Base-by-base conservation (phyloP, 2,797 vertebrate genomes). In the Sebastes kiyomatsui region DNA sequence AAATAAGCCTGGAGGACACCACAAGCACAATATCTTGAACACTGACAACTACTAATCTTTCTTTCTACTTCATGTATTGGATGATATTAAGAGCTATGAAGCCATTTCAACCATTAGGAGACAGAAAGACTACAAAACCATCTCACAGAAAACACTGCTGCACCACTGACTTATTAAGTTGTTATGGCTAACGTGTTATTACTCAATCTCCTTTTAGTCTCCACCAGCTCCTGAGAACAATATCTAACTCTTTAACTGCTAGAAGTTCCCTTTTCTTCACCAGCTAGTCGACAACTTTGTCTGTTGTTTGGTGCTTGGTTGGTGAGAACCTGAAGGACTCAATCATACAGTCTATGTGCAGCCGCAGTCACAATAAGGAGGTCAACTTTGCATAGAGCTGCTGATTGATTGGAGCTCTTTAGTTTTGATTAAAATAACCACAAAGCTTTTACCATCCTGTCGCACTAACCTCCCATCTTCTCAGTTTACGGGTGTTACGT, bases 351-450 rank as follows among this genome's bases (percentile, higher is more conserved):
- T 38, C 35, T 38, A 38, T 14, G 38, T 42, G 38, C 38, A 42
- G 38, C 38, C 1, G 42, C 16, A 7, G 14, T 7, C 20, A 49
- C 35, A 67, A 33, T 5, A 66, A 33, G 13, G 23, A 22, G 10
- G 25, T 11, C 30, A 18, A 33, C 6, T 23, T 28, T 52, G 60
- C 11, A 4, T 2, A 4, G 11, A 75, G 42, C 75, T 76, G 28
- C 55, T 18, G 38, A 60, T 23, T 32, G 54, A 25, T 20, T 64
- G 56, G 18, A 56, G 56, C 18, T 68, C 69, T 1, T 38, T 49
- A 82, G 56, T 74, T 78, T 66, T 52, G 28, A 79, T 79, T 75
- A 67, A 82, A 77, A 55, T 2, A 79, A 67, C 66, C 4, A 58
- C 8, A 28, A 30, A n/a, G 11, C 20, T 33, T 60, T 42, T 42